Evolutionary conservation across 2,797 vertebrate species (phyloP), one percentile per base, ranked within the genome.

Genomic region (Lagodon rhomboides): DNA sequence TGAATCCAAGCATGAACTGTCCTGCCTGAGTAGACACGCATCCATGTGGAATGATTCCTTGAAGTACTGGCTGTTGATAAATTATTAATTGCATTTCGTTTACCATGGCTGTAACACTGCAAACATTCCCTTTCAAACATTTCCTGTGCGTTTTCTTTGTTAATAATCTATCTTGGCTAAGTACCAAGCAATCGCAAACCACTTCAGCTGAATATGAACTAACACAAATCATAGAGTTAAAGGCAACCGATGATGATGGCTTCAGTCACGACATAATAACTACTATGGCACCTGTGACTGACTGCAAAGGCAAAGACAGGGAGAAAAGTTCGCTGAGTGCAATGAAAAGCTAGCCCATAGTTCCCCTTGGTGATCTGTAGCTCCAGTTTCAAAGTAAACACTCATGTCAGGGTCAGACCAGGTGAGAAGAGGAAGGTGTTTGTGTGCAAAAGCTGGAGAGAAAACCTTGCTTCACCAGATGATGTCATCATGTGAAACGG

Each of bases 11-110:
- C 12, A 46, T 60, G 16, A 6, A 0, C 27, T 25, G 12, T 12
- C 15, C 38, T 30, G 12, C 34, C 5, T 51, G 17, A 13, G 27
- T 27, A 10, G 15, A 51, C 23, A 13, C 65, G 65, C 50, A 66
- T 62, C 66, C 43, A 61, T 38, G 16, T 67, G n/a, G 13, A 75
- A 60, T 18, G 4, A 60, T 59, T 74, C 41, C 18, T 64, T 2
- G 8, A 68, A 61, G 55, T 25, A 62, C 44, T 63, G 38, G 46
- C 44, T 8, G 10, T 6, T 73, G 44, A 68, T 71, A 22, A 50
- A 67, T 75, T 55, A 71, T 68, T 68, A 10, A 82, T 20, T 62
- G 51, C 43, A 61, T 78, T 71, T 59, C 56, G 58, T 44, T 59
- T 72, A 61, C 25, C 8, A 43, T 50, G 20, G 43, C 65, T 46